Base-by-base conservation (phyloP, 2,797 vertebrate genomes). In the Gymnocypris eckloni region DNA sequence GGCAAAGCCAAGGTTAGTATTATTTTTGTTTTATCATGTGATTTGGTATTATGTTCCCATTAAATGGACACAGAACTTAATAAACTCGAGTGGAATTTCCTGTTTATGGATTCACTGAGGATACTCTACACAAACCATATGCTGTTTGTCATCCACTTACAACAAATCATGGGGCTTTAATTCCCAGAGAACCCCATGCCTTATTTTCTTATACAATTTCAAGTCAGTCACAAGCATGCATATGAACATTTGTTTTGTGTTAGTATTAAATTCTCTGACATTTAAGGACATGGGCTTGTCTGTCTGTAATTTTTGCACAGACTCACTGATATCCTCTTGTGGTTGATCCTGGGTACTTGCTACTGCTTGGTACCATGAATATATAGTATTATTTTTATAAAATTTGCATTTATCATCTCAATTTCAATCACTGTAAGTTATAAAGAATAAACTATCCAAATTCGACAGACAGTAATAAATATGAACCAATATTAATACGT, bases 1-100 rank as follows among this genome's bases (percentile, higher is more conserved):
- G 97, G 97, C 87, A 97, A 97, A 89, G 96, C 96, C 69, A 97
- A 97, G 96, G 97, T 77, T 22, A 48, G 48, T 82, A 50, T 39
- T 39, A 22, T 28, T 82, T 69, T 50, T 50, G 66, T 59, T 54
- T 59, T 48, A 13, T 82, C 75, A 48, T 59, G 37, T 37, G 80
- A 79, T 64, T 73, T 41, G 28, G 75, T 80, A 48, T 59, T 43
- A 67, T 52, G 80, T 45, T 67, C 9, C 41, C 71, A 84, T 25
- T 91, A 90, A 88, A 77, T 81, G 88, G 86, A 92, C 89, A 84
- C 84, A 88, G 87, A 90, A 86, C 72, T 22, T 70, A 87, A 52
- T 82, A 45, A 52, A 69, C 73, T 71, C 22, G 66, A 76, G 18
- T 90, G 93, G 93, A 82, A 94, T 94, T 95, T 95, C 93, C 93